Conservation (phyloP, 2,797 vertebrate genomes). For the Xenentodon cancila region DNA sequence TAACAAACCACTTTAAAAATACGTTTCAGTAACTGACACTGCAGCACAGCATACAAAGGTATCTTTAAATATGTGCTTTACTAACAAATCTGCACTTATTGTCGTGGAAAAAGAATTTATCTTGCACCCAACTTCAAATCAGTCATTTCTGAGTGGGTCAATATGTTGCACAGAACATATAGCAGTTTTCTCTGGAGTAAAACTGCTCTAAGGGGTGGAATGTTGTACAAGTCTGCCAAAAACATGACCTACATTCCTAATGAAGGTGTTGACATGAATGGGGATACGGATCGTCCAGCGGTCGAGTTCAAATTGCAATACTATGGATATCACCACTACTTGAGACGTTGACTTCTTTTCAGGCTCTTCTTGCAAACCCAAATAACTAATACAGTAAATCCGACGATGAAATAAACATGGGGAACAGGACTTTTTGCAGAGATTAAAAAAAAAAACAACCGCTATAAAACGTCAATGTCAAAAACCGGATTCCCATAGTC, state of each 20-base stretch:
- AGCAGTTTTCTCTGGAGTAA: slow-evolving; percentile 47
- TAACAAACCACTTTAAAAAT: too few species aligned
- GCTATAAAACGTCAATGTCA: neutral
- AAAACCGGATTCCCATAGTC: slow-evolving; percentile 5
- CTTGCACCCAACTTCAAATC: neutral
- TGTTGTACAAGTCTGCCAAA: slow-evolving; percentile 69
- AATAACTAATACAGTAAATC: slow-evolving; percentile 19
- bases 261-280: slow-evolving; percentile 75
- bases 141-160: slow-evolving; percentile 18
- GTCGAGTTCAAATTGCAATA: slow-evolving; percentile 70
- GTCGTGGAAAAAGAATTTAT: neutral
- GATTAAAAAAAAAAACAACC: neutral
- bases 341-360: slow-evolving; percentile 32
- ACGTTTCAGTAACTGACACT: too few species aligned
- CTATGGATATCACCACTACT: slow-evolving; percentile 66
- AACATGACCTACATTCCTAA: slow-evolving; percentile 79
- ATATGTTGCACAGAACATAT: slow-evolving; percentile 21
- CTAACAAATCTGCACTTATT: too few species aligned
- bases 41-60: too few species aligned
- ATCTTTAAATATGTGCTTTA: too few species aligned
- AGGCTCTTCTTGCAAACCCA: slow-evolving; percentile 40
- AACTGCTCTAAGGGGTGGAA: slow-evolving; percentile 59
- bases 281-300: slow-evolving; percentile 63
- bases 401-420: slow-evolving; percentile 15
- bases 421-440: neutral